phyloP scores from a whole-genome alignment of 2,888 invertebrate species.

The Coelinius sp. region DNA sequence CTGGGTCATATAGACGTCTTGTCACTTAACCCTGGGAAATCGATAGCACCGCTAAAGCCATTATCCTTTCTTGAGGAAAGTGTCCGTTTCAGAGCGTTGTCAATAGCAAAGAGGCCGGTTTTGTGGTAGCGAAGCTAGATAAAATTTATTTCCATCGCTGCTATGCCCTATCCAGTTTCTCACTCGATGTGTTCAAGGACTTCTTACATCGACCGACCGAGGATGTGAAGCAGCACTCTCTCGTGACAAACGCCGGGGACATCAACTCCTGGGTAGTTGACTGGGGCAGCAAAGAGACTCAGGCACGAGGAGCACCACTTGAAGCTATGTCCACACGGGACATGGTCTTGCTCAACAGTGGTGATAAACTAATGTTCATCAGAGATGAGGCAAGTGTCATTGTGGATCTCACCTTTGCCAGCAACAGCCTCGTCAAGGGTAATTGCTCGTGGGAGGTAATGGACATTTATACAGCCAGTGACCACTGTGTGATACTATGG shows the following conservation, averaged over 20 bases:
- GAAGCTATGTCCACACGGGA: constrained; percentile 41
- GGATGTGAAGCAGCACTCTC: constrained; percentile 35
- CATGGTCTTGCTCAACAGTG: constrained; percentile 41
- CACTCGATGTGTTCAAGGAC: constrained; percentile 25
- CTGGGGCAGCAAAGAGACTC: constrained; percentile 47
- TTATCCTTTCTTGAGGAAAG: constrained; percentile 41
- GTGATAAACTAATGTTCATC: constrained; percentile 42
- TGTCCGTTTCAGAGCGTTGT: constrained; percentile 36
- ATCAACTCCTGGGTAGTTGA: constrained; percentile 48
- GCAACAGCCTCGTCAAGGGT: constrained; percentile 41
- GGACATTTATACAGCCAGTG: constrained; percentile 42
- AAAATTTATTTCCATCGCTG: constrained; percentile 43
- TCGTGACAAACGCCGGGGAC: constrained; percentile 46
- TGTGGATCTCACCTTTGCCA: constrained; percentile 50
- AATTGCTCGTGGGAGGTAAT: constrained; percentile 35
- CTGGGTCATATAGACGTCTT: constrained; percentile 45
- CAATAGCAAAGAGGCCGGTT: constrained; percentile 36
- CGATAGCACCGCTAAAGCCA: constrained; percentile 42
- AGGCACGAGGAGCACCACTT: constrained; percentile 40
- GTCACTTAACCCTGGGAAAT: constrained; percentile 34
- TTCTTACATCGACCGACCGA: constrained; percentile 40
- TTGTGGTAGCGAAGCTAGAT: constrained; percentile 38
- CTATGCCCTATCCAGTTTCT: constrained; percentile 40
- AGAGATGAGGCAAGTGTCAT: constrained; percentile 43
- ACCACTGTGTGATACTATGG: constrained; percentile 42